Evolutionary conservation across 2,797 vertebrate genomes (phyloP), one percentile per base, ranked within the genome.

Genomic region (Syngnathus acus): DNA sequence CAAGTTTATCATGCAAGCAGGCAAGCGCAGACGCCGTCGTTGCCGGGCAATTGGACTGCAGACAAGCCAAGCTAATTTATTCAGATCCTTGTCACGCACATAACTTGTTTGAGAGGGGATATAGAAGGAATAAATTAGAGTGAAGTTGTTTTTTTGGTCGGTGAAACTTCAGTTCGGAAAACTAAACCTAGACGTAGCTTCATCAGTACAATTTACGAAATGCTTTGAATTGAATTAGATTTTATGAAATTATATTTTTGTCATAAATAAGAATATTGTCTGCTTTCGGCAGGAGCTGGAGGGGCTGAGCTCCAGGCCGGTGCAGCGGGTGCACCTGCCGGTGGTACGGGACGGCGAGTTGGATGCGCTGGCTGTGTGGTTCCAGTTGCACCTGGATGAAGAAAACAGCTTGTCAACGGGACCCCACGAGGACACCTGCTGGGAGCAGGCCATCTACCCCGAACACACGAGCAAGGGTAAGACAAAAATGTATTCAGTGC

Each of bases 361-460:
- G 64, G 96, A 98, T 69, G 96, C 96, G 65, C 3, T 99, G 79
- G 92, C 95, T 11, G 90, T 97, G 50, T 99, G 97, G 97, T 99
- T 99, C 92, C 92, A 94, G 43, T 93, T 99, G 26, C 95, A 97
- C 65, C 91, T 99, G 66, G 95, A 99, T 65, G 90, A 94, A 26
- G 94, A 98, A 62, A 92, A 91, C 72, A 87, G 87, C 78, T 81
- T 99, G 0, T 98, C 95, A 39, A 99, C 97, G 2, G 93, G 91
- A 75, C 96, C 96, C 0, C 88, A 90, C 70, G 95, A 97, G 79
- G 93, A 98, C 72, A 97, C 95, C 0, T 99, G 97, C 82, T 98
- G 97, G 97, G 97, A 98, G 64, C 96, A 99, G 82, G 96, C 96
- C 71, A 90, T 98, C 76, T 99, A 97, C 81, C 96, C 97, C 0